A percentile compares a stretch with the other conserved stretches of the same genome.
These are phyloP conservation scores for Thripadectes ignobilis DNA, from an alignment of 2,797 vertebrate genomes.

Conservation along the genomic window DNA sequence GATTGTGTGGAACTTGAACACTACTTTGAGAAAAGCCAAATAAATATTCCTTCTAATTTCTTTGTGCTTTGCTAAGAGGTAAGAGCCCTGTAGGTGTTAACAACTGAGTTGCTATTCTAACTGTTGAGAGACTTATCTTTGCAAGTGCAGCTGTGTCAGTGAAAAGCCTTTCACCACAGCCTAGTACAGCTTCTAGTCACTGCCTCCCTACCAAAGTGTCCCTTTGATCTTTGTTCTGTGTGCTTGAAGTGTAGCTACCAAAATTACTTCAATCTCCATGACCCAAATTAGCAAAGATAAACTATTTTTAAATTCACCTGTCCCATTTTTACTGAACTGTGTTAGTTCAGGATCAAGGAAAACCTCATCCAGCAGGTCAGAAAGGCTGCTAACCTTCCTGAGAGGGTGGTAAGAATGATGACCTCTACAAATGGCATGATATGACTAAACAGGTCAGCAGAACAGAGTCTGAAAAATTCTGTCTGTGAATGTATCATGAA, in stretches of 20 bases:
- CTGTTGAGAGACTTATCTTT: background rate
- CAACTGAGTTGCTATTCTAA: background rate
- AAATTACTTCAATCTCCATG: background rate
- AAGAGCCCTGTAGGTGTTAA: background rate
- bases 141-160: background rate
- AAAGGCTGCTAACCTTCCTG: background rate
- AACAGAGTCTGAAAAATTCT: background rate
- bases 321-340: background rate
- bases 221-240: background rate
- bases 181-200: background rate
- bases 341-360: background rate
- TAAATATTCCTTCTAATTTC: background rate
- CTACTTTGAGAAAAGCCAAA: background rate
- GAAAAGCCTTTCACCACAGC: background rate
- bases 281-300: background rate
- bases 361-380: background rate
- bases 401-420: background rate
- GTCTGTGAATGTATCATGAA: background rate
- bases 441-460: background rate
- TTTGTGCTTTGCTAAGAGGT: background rate
- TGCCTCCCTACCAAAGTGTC: fast-evolving
- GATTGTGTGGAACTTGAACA: background rate
- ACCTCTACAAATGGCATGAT: background rate
- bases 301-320: background rate
- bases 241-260: background rate